These are phyloP conservation scores for Diphyllodes magnificus DNA, from an alignment of 2,113 vertebrate species.

Conservation along the genomic window DNA sequence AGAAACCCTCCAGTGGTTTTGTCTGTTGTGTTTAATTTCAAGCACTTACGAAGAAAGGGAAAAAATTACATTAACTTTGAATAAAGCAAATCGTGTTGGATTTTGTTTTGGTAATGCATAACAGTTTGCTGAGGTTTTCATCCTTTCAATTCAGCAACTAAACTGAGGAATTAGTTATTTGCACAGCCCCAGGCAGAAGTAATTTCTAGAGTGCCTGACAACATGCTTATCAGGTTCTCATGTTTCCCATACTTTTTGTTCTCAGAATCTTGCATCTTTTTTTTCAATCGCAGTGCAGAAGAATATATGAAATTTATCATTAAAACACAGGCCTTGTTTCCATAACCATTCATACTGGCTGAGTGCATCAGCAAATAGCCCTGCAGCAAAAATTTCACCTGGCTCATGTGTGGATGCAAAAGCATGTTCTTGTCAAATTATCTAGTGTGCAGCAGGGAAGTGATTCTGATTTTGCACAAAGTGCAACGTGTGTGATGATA, in stretches of 20 bases:
- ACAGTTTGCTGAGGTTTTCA: background rate
- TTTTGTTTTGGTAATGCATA: background rate
- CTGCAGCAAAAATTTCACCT: background rate
- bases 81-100: background rate
- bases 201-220: background rate
- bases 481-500: background rate
- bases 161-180: background rate
- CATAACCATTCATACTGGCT: background rate
- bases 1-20: background rate
- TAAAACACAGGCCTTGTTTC: background rate
- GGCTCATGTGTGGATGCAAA: background rate
- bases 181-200: background rate
- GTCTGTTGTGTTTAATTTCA: background rate
- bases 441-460: background rate
- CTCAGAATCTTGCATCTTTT: background rate
- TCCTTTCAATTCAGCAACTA: background rate
- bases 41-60: background rate
- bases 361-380: background rate
- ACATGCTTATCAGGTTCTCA: background rate
- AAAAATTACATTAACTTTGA: background rate
- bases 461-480: background rate
- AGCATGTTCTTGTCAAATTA: background rate
- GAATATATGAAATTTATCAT: background rate
- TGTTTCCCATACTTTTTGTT: background rate
- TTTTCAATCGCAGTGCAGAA: background rate